Base-by-base conservation (phyloP, 2,113 vertebrate species). In the Prunella fulvescens region DNA sequence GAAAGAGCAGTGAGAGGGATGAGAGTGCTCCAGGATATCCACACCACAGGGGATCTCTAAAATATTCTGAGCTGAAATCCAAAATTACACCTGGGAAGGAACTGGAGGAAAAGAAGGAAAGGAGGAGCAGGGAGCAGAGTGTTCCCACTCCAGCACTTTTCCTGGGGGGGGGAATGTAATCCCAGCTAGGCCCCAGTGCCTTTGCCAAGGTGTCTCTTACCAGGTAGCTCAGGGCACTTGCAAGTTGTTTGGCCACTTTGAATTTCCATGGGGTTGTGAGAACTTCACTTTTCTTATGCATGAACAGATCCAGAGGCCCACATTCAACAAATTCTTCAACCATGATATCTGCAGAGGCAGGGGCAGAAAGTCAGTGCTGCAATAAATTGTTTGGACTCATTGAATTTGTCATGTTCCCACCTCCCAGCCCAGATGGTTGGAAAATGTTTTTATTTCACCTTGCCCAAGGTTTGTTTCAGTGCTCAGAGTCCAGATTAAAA, bases 231-330 rank as follows among this genome's bases (percentile, higher is more conserved):
- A 99, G 98, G 15, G 99, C 99, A 9, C 99, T 98, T 42, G 99
- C 99, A 67, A 99, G 98, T 90, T 99, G 99, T 80, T 99, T 99
- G 96, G 99, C 99, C 71, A 99, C 99, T 93, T 99, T 99, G 97
- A 99, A 99, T 95, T 99, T 99, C 99, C 99, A 99, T 0, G 98
- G 97, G 5, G 99, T 99, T 73, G 98, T 98, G 71, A 99, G 99
- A 22, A 96, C 93, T 39, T 96, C 98, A 5, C 98, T 98, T 48
- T 98, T 98, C 78, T 98, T 98, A 74, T 98, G 99, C 99, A 99
- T 99, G 58, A 99, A 99, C 85, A 99, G 92, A 86, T 99, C 99
- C 96, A 99, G 96, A 7, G 99, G 99, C 14, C 99, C 99, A 7
- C 97, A 98, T 57, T 99, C 98, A 22, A 99, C 99, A 91, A 98